Conservation (phyloP, 1,140 invertebrate genomes). For the Cheumatopsyche charites region DNA sequence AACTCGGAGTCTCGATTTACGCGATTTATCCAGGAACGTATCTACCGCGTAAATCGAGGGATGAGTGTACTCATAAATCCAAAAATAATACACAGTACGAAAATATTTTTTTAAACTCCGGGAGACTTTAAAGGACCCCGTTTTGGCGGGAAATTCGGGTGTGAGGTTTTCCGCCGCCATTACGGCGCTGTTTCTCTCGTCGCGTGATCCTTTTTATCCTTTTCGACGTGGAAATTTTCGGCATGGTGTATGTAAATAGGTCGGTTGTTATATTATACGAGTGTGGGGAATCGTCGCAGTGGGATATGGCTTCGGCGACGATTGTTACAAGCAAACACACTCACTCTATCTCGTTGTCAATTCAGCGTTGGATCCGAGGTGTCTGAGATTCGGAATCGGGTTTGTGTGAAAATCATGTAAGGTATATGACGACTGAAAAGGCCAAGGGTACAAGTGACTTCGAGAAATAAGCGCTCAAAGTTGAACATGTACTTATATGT, state of each 20-base stretch:
- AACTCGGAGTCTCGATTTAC: too few species aligned
- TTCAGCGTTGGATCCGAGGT: neutral
- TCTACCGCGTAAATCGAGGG: neutral
- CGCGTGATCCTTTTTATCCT: slow-evolving; percentile 18
- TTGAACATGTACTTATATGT: too few species aligned
- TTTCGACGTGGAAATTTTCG: slow-evolving; percentile 9
- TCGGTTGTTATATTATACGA: neutral
- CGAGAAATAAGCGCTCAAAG: too few species aligned
- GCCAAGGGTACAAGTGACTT: too few species aligned
- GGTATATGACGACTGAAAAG: too few species aligned
- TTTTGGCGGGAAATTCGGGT: neutral
- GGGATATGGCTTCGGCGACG: neutral
- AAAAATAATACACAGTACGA: too few species aligned
- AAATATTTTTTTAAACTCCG: too few species aligned
- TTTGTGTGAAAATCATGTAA: too few species aligned
- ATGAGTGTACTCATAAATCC: too few species aligned
- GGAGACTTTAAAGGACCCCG: neutral
- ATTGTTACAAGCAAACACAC: slow-evolving; percentile 36
- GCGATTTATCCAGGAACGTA: too few species aligned
- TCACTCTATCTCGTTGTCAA: slow-evolving; percentile 12
- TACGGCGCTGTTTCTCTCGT: neutral
- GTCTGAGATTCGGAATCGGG: too few species aligned
- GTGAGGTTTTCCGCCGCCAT: too few species aligned
- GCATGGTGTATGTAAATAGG: slow-evolving; percentile 10
- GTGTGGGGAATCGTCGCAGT: slow-evolving; percentile 6